A percentile compares a stretch with the other conserved stretches of the same genome.
Evolutionary conservation across 2,113 vertebrate species (phyloP).

Genomic region (Pollachius pollachius): DNA sequence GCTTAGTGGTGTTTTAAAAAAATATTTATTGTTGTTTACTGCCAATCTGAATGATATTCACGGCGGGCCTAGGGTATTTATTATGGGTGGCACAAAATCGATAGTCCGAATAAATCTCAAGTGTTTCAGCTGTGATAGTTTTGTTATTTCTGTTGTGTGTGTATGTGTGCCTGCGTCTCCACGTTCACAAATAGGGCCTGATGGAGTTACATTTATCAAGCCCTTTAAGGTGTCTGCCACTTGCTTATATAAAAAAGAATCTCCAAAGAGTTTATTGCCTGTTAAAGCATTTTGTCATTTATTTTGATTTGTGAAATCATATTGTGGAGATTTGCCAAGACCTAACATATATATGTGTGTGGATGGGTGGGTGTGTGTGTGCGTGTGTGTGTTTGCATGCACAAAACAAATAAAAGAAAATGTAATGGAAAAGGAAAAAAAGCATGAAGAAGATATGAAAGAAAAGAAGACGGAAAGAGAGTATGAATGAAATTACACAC

Average conservation of each 20-base stretch:
- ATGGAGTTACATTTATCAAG: slow-evolving; percentile 59
- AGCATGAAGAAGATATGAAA: slow-evolving; percentile 15
- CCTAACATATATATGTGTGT: slow-evolving; percentile 2
- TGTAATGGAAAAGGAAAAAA: slow-evolving; percentile 30
- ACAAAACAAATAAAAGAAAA: slow-evolving; percentile 13
- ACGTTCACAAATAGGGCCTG: slow-evolving; percentile 43
- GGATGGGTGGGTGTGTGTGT: background rate
- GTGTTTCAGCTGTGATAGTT: slow-evolving; percentile 47
- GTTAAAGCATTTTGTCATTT: slow-evolving; percentile 62
- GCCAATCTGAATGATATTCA: slow-evolving; percentile 60
- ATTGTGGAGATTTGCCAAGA: slow-evolving; percentile 52
- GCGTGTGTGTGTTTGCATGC: background rate
- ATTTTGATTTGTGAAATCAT: slow-evolving; percentile 62
- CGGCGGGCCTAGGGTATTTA: slow-evolving; percentile 59
- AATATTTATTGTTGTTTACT: slow-evolving; percentile 67
- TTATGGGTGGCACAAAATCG: slow-evolving; percentile 56
- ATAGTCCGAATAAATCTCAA: slow-evolving; percentile 68
- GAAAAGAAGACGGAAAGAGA: slow-evolving; percentile 23
- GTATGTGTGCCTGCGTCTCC: slow-evolving; percentile 33
- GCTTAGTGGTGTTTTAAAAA: slow-evolving; percentile 57
- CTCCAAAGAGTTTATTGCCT: slow-evolving; percentile 61
- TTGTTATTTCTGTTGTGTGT: slow-evolving; percentile 39
- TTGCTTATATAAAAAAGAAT: slow-evolving; percentile 61
- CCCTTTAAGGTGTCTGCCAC: slow-evolving; percentile 54
- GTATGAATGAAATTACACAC: slow-evolving; percentile 49